phyloP scores from a whole-genome alignment of 2,797 vertebrate genomes.

The Neomorphus geoffroyi region DNA sequence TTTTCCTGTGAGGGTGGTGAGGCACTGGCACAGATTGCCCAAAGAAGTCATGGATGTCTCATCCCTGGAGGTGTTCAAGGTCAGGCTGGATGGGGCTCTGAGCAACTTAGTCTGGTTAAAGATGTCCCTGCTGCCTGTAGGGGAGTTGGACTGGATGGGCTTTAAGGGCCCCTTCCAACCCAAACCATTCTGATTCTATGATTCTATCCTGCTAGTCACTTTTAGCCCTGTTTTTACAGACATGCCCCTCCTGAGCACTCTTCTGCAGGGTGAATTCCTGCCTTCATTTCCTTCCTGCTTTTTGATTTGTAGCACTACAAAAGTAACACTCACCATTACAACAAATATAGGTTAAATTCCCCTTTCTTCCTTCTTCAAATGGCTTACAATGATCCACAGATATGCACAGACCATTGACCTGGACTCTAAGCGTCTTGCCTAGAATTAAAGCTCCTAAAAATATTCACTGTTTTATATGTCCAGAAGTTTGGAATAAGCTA shows the following conservation, averaged over 20 bases:
- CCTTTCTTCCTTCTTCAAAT: neutral
- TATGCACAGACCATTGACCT: neutral
- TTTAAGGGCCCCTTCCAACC: too few relatives aligned
- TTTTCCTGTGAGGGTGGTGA: too few relatives aligned
- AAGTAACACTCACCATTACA: neutral
- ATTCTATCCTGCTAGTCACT: neutral
- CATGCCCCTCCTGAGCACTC: neutral
- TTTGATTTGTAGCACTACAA: neutral
- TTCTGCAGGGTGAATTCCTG: neutral
- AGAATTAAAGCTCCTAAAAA: constrained; percentile 27
- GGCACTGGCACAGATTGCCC: too few relatives aligned
- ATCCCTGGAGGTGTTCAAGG: too few relatives aligned
- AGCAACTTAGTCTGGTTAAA: too few relatives aligned
- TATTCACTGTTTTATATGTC: neutral
- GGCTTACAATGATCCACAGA: neutral
- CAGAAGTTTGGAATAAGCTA: constrained; percentile 20
- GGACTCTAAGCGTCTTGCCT: neutral
- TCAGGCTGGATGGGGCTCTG: too few relatives aligned
- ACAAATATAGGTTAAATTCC: neutral
- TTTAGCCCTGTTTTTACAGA: neutral
- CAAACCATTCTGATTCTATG: too few relatives aligned
- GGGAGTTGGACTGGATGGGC: too few relatives aligned
- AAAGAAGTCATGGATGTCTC: too few relatives aligned
- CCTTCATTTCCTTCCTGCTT: neutral
- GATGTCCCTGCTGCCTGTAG: too few relatives aligned